Evolutionary conservation across 2,888 invertebrate genomes (phyloP).

Genomic region (Drosophila suboccidentalis): DNA sequence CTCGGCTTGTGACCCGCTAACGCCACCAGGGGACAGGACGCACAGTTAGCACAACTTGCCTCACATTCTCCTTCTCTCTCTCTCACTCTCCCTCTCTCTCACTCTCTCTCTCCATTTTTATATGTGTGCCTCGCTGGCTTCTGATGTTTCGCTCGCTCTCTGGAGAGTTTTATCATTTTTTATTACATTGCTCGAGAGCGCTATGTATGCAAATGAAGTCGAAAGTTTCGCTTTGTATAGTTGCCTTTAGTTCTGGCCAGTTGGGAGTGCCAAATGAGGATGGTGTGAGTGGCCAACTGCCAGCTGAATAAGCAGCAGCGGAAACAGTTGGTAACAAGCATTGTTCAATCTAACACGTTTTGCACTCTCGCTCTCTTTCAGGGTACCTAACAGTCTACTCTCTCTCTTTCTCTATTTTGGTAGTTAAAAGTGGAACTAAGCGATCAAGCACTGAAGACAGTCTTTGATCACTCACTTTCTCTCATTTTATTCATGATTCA

Average conservation of each 20-base stretch:
- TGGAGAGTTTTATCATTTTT: slow-evolving; percentile 83
- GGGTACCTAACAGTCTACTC: background rate
- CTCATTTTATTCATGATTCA: background rate
- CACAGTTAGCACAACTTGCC: slow-evolving; percentile 62
- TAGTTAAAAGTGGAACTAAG: too few relatives aligned
- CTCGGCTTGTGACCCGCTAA: slow-evolving; percentile 51
- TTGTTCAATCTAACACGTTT: slow-evolving; percentile 1
- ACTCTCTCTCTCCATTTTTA: background rate
- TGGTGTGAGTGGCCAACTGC: slow-evolving; percentile 11
- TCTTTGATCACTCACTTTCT: background rate
- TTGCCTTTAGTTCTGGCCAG: slow-evolving; percentile 53
- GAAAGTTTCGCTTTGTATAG: slow-evolving; percentile 78
- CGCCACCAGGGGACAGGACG: slow-evolving; percentile 70
- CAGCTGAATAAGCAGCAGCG: background rate
- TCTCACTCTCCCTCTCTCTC: background rate
- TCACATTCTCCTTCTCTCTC: background rate
- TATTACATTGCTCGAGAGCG: slow-evolving; percentile 82
- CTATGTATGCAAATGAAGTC: slow-evolving; percentile 84
- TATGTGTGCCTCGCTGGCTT: slow-evolving; percentile 20
- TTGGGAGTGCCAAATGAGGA: slow-evolving; percentile 23
- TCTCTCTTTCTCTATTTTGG: background rate
- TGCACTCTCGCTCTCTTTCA: background rate
- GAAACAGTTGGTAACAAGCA: slow-evolving; percentile 20
- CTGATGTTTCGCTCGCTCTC: slow-evolving; percentile 45
- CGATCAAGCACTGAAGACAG: background rate